phyloP scores from a whole-genome alignment of 2,113 vertebrate genomes.

The Heloderma charlesbogerti region DNA sequence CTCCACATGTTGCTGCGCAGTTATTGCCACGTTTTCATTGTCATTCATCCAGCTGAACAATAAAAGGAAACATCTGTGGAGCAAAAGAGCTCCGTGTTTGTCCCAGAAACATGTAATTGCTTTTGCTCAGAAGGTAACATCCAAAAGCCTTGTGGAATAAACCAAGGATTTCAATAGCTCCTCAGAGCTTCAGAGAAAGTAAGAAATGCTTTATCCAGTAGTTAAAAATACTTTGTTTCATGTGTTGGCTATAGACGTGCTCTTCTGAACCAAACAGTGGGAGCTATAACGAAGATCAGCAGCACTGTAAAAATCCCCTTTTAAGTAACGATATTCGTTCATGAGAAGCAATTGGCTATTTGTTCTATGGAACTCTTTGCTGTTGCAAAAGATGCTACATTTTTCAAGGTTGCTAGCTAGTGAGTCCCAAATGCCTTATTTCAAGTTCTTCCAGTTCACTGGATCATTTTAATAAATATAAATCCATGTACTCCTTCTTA shows the following conservation, averaged over 20 bases:
- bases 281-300: neutral
- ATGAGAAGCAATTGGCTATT: slow-evolving; percentile 6
- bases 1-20: slow-evolving; percentile 67
- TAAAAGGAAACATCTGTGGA: slow-evolving; percentile 79
- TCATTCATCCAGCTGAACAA: slow-evolving; percentile 57
- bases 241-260: neutral
- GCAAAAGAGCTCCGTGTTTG: slow-evolving; percentile 65
- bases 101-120: slow-evolving; percentile 68
- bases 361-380: neutral
- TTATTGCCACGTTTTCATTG: slow-evolving; percentile 81
- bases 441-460: neutral
- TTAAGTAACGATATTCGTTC: neutral
- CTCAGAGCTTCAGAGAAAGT: neutral
- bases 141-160: slow-evolving; percentile 37
- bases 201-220: neutral
- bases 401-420: neutral
- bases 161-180: slow-evolving; percentile 29
- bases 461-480: slow-evolving; percentile 30
- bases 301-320: neutral
- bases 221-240: neutral
- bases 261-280: neutral
- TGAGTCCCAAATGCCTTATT: slow-evolving; percentile 27
- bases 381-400: slow-evolving; percentile 10
- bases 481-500: neutral
- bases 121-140: slow-evolving; percentile 54